phyloP scores from a whole-genome alignment of 1,140 invertebrate genomes.

The Danaus plexippus region DNA sequence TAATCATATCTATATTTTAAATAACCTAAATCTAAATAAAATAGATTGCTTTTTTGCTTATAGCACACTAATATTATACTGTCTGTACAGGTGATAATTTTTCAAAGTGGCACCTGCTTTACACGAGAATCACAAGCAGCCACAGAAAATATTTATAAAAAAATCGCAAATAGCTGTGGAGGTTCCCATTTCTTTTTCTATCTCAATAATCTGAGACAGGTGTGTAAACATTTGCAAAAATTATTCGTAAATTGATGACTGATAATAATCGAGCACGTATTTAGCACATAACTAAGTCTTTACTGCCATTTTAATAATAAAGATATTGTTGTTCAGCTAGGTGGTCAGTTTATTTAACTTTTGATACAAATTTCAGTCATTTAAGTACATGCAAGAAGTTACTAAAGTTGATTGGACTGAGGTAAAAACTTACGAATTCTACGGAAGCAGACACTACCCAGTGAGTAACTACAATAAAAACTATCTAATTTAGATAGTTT shows the following conservation, averaged over 20 bases:
- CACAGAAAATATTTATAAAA: slow-evolving; percentile 33
- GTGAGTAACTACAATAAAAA: slow-evolving; percentile 27
- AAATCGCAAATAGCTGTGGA: slow-evolving; percentile 35
- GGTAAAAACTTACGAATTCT: slow-evolving; percentile 24
- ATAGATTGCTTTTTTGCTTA: too few relatives aligned
- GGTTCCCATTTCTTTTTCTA: slow-evolving; percentile 35
- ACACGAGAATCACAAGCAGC: background rate
- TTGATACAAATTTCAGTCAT: slow-evolving; percentile 34
- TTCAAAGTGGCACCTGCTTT: slow-evolving; percentile 38
- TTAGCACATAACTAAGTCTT: too few relatives aligned
- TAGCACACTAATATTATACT: too few relatives aligned
- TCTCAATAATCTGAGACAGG: slow-evolving; percentile 28
- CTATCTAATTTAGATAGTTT: background rate
- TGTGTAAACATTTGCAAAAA: slow-evolving; percentile 19
- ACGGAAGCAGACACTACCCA: slow-evolving; percentile 22
- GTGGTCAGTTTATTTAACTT: slow-evolving; percentile 3
- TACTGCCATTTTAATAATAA: too few relatives aligned
- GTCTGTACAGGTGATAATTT: slow-evolving; percentile 39
- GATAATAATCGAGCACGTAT: too few relatives aligned
- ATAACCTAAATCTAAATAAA: too few relatives aligned
- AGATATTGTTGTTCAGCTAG: too few relatives aligned
- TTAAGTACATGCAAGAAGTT: slow-evolving; percentile 45
- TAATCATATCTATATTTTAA: slow-evolving; percentile 1
- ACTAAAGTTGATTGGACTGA: slow-evolving; percentile 36
- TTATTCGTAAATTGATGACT: background rate